These are phyloP conservation scores for Campopleginae sp. DNA, from an alignment of 2,888 invertebrate species.

Conservation along the genomic window DNA sequence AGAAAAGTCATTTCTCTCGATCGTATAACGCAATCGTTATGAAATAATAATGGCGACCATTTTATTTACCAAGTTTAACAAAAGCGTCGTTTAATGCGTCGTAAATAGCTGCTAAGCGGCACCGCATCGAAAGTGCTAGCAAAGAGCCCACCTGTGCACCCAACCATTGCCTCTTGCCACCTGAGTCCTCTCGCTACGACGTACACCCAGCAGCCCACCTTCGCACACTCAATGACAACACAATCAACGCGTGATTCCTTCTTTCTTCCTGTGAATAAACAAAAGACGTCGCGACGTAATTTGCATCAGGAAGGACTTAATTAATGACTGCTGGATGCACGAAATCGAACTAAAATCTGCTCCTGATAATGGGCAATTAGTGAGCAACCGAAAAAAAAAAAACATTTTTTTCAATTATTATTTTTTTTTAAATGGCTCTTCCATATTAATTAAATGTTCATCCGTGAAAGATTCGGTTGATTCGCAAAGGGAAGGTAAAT, in stretches of 20 bases:
- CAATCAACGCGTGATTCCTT: not conserved
- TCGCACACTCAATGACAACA: not conserved
- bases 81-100: constrained; percentile 14
- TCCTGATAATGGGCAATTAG: too few species aligned
- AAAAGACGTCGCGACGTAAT: not conserved
- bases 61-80: not conserved
- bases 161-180: constrained; percentile 56
- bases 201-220: not conserved
- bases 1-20: not conserved
- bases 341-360: too few species aligned
- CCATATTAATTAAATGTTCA: too few species aligned
- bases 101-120: constrained; percentile 39
- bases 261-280: not conserved
- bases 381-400: too few species aligned
- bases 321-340: too few species aligned
- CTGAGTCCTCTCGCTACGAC: constrained; percentile 50
- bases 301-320: not conserved
- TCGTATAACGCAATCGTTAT: not conserved
- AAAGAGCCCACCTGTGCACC: constrained; percentile 62
- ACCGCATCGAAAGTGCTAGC: constrained; percentile 45
- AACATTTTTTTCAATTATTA: too few species aligned
- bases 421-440: too few species aligned
- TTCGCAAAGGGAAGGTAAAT: too few species aligned
- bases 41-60: not conserved
- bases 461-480: too few species aligned